Evolutionary conservation across 1,140 invertebrate genomes (phyloP), one percentile per base, ranked within the genome.

Genomic region (Spodoptera frugiperda): DNA sequence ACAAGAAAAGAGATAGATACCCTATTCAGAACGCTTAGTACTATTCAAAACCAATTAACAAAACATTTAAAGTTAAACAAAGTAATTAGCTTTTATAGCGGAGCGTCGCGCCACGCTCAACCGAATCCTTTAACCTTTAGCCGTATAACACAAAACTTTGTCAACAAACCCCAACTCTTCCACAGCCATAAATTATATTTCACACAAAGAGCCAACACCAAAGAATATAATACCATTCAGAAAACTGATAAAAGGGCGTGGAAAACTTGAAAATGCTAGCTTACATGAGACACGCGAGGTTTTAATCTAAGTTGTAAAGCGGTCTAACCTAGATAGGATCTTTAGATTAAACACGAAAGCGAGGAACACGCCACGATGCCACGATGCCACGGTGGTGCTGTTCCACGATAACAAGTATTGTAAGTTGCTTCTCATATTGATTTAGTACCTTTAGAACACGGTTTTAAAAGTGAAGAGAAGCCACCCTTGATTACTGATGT

Each of bases 281-380:
- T 72, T 55, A 72, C 68, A 72, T 72, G 53, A 10, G 30, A 11
- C 68, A 71, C 68, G 68, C 68, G 51, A 68, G 15, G 33, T 71
- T 71, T 55, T 44, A 71, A 57, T 71, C 68, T 71, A 55, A 55
- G 33, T 71, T 71, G 33, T 71, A 54, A 57, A 57, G 39, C 17
- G 19, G 15, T 21, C 61, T 65, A 48, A n/a, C 17, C 11, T 48
- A 48, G 68, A 71, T 57, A 55, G 17, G 21, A 72, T 72, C 68
- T 57, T 33, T 10, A 59, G 55, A 14, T 71, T 9, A 39, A n/a
- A 48, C 68, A 72, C 68, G 68, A 72, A 72, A 57, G 39, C 44
- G 46, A 12, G 11, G 15, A 46, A 46, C 68, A 72, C 33, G 68
- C 53, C 12, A 57, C 3, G 44, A 33, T 44, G 68, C 68, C 12